phyloP scores from a whole-genome alignment of 1,140 invertebrate species.

The Drosophila ercepeae region DNA sequence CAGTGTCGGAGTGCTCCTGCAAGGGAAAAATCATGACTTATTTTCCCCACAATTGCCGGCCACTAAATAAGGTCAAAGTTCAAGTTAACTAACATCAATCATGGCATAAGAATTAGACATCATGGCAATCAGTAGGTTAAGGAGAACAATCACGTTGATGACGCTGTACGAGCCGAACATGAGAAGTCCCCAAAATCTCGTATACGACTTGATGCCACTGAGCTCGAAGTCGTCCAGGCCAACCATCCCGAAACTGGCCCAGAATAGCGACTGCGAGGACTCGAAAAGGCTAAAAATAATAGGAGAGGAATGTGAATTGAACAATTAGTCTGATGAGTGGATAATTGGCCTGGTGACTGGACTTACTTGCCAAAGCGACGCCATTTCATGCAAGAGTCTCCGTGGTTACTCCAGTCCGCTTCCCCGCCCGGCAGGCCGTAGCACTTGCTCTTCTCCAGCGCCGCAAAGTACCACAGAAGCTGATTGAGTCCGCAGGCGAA shows the following conservation, averaged over 20 bases:
- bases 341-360: constrained; percentile 68
- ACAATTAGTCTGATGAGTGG: constrained; percentile 41
- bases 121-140: constrained; percentile 95
- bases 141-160: constrained; percentile 93
- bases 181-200: constrained; percentile 91
- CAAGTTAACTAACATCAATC: constrained; percentile 86
- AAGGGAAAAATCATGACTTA: constrained; percentile 31
- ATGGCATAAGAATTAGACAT: constrained; percentile 95
- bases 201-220: constrained; percentile 90
- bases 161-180: constrained; percentile 93
- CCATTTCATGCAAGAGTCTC: constrained; percentile 91
- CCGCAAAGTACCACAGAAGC: constrained; percentile 95
- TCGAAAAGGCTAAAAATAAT: constrained; percentile 90
- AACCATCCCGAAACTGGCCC: constrained; percentile 94
- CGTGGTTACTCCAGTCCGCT: constrained; percentile 87
- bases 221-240: constrained; percentile 92
- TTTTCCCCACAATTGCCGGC: background rate
- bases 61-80: background rate
- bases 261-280: constrained; percentile 94
- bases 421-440: constrained; percentile 86
- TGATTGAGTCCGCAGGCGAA: constrained; percentile 95
- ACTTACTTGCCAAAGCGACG: constrained; percentile 87
- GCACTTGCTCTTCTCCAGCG: constrained; percentile 91
- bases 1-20: constrained; percentile 92
- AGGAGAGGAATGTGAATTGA: background rate